phyloP scores from a whole-genome alignment of 30 jellyfish, hydroid and myxozoan species.

The Aurelia aurita region DNA sequence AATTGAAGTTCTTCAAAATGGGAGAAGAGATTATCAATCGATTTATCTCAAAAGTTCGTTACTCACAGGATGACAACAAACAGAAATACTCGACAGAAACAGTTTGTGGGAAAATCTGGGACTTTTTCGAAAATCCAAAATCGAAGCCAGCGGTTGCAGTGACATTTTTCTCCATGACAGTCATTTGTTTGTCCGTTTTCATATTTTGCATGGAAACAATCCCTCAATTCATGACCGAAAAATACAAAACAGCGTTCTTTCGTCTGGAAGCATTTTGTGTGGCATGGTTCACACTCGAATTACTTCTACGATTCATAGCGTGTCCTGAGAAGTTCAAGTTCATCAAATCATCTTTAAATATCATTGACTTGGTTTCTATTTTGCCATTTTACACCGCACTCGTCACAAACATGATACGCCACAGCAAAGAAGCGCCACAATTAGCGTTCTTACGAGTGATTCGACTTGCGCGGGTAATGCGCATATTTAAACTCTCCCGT shows the following conservation, averaged over 20 bases:
- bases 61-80: neutral
- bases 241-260: neutral
- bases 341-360: conserved; percentile 54
- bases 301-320: conserved; percentile 59
- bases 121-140: conserved; percentile 66
- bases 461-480: conserved; percentile 73
- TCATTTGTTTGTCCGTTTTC: conserved; percentile 53
- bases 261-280: conserved; percentile 58
- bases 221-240: conserved; percentile 18
- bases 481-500: conserved; percentile 74
- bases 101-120: conserved; percentile 44
- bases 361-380: conserved; percentile 64
- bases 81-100: neutral
- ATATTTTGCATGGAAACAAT: conserved; percentile 79
- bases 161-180: conserved; percentile 66
- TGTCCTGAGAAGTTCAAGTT: conserved; percentile 51
- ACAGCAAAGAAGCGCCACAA: conserved; percentile 16
- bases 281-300: conserved; percentile 78
- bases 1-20: conserved; percentile 73
- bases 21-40: conserved; percentile 81
- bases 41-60: conserved; percentile 52
- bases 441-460: conserved; percentile 48
- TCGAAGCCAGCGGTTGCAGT: conserved; percentile 60
- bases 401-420: conserved; percentile 12
- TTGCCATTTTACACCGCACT: conserved; percentile 63